These are phyloP conservation scores for Tetanocera ferruginea DNA, from an alignment of 2,888 invertebrate genomes.

Conservation along the genomic window DNA sequence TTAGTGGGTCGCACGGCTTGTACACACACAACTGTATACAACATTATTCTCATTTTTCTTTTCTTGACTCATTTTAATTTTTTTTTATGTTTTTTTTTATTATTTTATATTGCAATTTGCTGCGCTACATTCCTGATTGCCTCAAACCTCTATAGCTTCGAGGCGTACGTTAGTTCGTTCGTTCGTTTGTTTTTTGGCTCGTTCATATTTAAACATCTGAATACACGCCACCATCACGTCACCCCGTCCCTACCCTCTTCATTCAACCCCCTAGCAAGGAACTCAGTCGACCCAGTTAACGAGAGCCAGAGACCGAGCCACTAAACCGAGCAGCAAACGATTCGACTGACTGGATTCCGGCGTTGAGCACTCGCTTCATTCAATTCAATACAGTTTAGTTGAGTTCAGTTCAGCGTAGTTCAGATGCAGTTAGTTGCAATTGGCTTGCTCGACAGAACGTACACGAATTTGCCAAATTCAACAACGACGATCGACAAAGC, in stretches of 20 bases:
- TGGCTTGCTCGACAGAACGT: slow-evolving; percentile 22
- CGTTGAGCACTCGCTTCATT: slow-evolving; percentile 39
- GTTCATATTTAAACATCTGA: not conserved
- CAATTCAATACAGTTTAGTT: slow-evolving; percentile 13
- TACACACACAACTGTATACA: not conserved
- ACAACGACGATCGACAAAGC: slow-evolving; percentile 47
- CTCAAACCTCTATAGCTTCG: too few relatives aligned
- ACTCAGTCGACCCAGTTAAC: slow-evolving; percentile 25
- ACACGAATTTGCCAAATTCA: slow-evolving; percentile 1
- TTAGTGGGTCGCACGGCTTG: not conserved
- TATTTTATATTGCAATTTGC: not conserved
- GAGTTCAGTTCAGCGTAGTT: slow-evolving; percentile 29
- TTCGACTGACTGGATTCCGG: slow-evolving; percentile 32
- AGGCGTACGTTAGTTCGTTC: too few relatives aligned
- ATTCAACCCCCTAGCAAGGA: slow-evolving; percentile 18
- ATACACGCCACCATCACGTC: not conserved
- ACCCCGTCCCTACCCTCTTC: not conserved
- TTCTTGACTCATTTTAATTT: too few relatives aligned
- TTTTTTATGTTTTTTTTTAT: not conserved
- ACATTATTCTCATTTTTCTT: too few relatives aligned
- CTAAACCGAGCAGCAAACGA: slow-evolving; percentile 22
- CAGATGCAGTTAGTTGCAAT: slow-evolving; percentile 33
- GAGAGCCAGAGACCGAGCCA: slow-evolving; percentile 16
- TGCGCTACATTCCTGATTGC: slow-evolving; percentile 11
- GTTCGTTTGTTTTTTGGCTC: not conserved